phyloP scores from a whole-genome alignment of 2,113 vertebrate species.

The Ariopsis seemanni region DNA sequence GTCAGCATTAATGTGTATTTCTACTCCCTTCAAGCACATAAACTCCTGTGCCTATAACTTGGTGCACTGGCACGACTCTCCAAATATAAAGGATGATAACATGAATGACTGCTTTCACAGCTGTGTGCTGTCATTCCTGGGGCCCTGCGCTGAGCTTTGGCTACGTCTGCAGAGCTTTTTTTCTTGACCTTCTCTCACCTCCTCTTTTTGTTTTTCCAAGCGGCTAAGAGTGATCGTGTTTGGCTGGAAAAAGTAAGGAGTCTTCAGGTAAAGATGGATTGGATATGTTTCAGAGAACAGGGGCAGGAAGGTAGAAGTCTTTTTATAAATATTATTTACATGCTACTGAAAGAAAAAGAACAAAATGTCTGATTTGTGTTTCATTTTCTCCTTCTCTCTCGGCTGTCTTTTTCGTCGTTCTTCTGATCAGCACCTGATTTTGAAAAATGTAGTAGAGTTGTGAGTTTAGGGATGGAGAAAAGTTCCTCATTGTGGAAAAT shows the following conservation, averaged over 20 bases:
- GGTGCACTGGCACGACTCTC: neutral
- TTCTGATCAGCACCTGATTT: slow-evolving; percentile 22
- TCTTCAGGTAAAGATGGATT: slow-evolving; percentile 45
- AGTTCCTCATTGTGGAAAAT: slow-evolving; percentile 35
- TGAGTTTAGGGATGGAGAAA: neutral
- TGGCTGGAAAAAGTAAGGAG: slow-evolving; percentile 4
- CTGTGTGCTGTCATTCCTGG: neutral
- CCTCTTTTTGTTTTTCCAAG: slow-evolving; percentile 3
- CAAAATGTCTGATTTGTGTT: slow-evolving; percentile 65
- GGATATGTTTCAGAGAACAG: slow-evolving; percentile 61
- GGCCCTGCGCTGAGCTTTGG: neutral
- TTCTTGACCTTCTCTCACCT: neutral
- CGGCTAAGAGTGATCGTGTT: neutral
- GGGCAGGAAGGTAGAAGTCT: slow-evolving; percentile 38
- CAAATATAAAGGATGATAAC: neutral
- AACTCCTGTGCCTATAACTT: neutral
- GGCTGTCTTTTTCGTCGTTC: slow-evolving; percentile 15
- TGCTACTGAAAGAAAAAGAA: slow-evolving; percentile 64
- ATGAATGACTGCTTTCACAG: slow-evolving; percentile 33
- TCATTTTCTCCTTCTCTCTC: slow-evolving; percentile 27
- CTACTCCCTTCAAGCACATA: neutral
- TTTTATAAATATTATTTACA: slow-evolving; percentile 9
- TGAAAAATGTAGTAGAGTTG: neutral
- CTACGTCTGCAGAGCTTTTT: neutral
- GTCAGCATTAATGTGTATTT: neutral